phyloP scores from a whole-genome alignment of 2,888 invertebrate genomes.

The Melieria omissa region DNA sequence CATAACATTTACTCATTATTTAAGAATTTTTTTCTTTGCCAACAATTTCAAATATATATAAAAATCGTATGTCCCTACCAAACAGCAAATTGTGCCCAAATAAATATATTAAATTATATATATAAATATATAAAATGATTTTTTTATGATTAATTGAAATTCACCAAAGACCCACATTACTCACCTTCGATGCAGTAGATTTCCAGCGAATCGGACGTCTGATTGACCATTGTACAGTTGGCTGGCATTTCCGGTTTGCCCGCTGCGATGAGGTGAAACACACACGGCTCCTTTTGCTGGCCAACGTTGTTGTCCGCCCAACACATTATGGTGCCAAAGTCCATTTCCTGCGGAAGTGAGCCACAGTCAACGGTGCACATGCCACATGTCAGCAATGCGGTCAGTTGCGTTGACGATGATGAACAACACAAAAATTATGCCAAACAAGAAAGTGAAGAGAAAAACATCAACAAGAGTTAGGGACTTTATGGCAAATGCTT shows the following conservation, averaged over 20 bases:
- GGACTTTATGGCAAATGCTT: too few relatives aligned
- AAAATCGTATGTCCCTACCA: too few relatives aligned
- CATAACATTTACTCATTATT: too few relatives aligned
- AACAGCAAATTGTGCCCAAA: too few relatives aligned
- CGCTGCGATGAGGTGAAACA: conserved; percentile 81
- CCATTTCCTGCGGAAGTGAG: conserved; percentile 70
- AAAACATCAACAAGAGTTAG: too few relatives aligned
- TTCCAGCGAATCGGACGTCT: conserved; percentile 79
- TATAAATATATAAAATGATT: too few relatives aligned
- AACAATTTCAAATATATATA: too few relatives aligned
- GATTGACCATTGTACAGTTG: conserved; percentile 82
- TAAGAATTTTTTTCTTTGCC: too few relatives aligned
- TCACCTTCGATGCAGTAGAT: conserved; percentile 76
- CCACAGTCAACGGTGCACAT: background rate
- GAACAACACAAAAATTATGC: too few relatives aligned
- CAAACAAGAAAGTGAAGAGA: too few relatives aligned
- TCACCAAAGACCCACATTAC: conserved; percentile 31
- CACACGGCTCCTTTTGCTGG: conserved; percentile 78
- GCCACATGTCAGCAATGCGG: background rate
- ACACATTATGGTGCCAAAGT: conserved; percentile 81
- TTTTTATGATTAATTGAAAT: too few relatives aligned
- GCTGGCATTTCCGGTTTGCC: conserved; percentile 82
- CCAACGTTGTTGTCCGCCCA: conserved; percentile 80
- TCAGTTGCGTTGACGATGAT: background rate
- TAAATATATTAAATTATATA: too few relatives aligned